Base-by-base conservation (phyloP, 2,797 vertebrate genomes). In the Brotula barbata region DNA sequence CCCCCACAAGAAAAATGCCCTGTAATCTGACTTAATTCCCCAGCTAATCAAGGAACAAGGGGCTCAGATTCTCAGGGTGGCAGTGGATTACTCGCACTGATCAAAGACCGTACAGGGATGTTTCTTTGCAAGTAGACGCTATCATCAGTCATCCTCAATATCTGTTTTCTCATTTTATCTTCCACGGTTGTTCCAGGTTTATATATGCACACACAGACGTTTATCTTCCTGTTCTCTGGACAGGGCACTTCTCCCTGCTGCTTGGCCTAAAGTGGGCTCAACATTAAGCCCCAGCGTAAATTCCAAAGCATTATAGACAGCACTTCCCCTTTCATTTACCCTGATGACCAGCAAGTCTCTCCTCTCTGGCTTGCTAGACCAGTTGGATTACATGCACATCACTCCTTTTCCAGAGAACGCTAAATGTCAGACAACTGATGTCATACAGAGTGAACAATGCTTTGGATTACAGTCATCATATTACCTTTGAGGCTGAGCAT, bases 21-120 rank as follows among this genome's bases (percentile, higher is more conserved):
- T 78, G 66, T 88, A 89, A 91, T 90, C 89, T 65, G 81, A 71
- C 61, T 84, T 88, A 88, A 89, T 89, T 87, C 87, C 70, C 71
- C 46, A 60, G 77, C 77, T 88, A 88, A 89, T 89, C 80, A 88
- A 81, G 64, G 63, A 64, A 46, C 22, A 28, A 68, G 37, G 36
- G 50, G 68, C 46, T 82, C 78, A 28, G 53, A 44, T 64, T 71
- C 68, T 55, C 53, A 58, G 11, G 66, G 71, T 61, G 59, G 45
- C 46, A 65, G 45, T 34, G 19, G 44, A n/a, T n/a, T n/a, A n/a
- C n/a, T n/a, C n/a, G n/a, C n/a, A n/a, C n/a, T n/a, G n/a, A n/a
- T n/a, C n/a, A n/a, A n/a, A n/a, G n/a, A n/a, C n/a, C n/a, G n/a
- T n/a, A n/a, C n/a, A n/a, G n/a, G n/a, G n/a, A n/a, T 28, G 25